A percentile compares a stretch with the other conserved stretches of the same genome.
Evolutionary conservation across 1,140 invertebrate genomes (phyloP).

Genomic region (Cotesia vestalis): DNA sequence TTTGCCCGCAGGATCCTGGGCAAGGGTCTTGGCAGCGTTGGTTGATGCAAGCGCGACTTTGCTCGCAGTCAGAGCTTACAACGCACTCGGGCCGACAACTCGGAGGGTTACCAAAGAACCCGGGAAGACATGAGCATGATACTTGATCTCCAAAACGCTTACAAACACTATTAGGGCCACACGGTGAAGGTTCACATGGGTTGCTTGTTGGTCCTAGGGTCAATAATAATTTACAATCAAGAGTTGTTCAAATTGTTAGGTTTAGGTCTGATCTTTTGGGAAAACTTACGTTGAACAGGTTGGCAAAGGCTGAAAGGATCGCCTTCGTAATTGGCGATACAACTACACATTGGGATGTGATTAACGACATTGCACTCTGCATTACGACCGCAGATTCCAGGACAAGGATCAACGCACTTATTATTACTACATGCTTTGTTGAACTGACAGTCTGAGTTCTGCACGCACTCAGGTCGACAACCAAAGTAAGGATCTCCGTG

Average conservation of each 20-base stretch:
- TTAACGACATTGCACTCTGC: slow-evolving; percentile 75
- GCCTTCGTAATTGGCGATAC: slow-evolving; percentile 79
- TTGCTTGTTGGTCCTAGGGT: slow-evolving; percentile 54
- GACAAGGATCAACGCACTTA: slow-evolving; percentile 79
- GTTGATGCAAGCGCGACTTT: slow-evolving; percentile 76
- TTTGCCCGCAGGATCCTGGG: slow-evolving; percentile 76
- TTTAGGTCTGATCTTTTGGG: background rate
- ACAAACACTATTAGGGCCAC: slow-evolving; percentile 81
- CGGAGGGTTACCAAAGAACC: slow-evolving; percentile 76
- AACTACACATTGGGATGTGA: slow-evolving; percentile 72
- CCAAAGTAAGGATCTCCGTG: slow-evolving; percentile 64
- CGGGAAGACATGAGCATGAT: slow-evolving; percentile 74
- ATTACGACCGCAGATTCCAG: slow-evolving; percentile 74
- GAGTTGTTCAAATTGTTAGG: background rate
- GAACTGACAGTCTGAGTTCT: slow-evolving; percentile 74
- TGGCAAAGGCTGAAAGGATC: slow-evolving; percentile 72
- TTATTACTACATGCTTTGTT: slow-evolving; percentile 75
- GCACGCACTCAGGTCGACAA: slow-evolving; percentile 69
- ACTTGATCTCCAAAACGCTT: slow-evolving; percentile 71
- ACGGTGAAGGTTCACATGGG: slow-evolving; percentile 73
- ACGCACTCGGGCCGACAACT: slow-evolving; percentile 80
- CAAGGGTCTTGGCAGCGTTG: slow-evolving; percentile 84
- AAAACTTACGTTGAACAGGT: slow-evolving; percentile 59
- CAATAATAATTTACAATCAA: slow-evolving; percentile 57
- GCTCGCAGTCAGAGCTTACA: slow-evolving; percentile 80